A percentile compares a stretch with the other conserved stretches of the same genome.
Conservation (phyloP, 1,140 invertebrate genomes). For the Calycopis cecrops region DNA sequence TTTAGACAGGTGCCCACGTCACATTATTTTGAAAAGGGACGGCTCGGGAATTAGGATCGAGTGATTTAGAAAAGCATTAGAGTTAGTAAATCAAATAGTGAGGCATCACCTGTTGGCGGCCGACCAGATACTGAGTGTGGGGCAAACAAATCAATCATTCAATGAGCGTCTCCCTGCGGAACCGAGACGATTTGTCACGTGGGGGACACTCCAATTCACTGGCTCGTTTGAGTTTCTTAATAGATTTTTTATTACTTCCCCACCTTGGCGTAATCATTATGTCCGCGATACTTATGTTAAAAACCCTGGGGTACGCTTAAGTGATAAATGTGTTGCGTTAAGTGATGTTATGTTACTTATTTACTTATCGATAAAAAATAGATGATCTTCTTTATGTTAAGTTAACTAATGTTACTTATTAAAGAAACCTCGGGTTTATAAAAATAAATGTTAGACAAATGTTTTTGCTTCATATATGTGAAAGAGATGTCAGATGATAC, state of each 20-base stretch:
- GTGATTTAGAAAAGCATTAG: constrained; percentile 63
- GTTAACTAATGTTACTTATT: too few species aligned
- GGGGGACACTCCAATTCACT: constrained; percentile 25
- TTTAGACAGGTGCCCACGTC: constrained; percentile 46
- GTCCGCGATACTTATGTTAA: constrained; percentile 1
- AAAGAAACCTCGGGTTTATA: too few species aligned
- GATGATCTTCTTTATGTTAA: too few species aligned
- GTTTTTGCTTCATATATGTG: too few species aligned
- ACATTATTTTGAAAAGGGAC: constrained; percentile 65
- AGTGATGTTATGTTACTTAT: too few species aligned
- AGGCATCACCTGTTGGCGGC: constrained; percentile 55
- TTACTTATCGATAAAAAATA: too few species aligned
- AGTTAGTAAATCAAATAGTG: constrained; percentile 65
- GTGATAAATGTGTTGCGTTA: not conserved
- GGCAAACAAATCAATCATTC: constrained; percentile 65
- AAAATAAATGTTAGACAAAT: too few species aligned
- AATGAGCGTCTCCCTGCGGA: constrained; percentile 44
- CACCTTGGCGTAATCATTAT: not conserved
- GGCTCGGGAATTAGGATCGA: constrained; percentile 50
- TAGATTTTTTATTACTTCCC: constrained; percentile 20
- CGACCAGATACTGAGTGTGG: constrained; percentile 29
- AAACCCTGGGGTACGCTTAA: not conserved
- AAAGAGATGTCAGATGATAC: too few species aligned
- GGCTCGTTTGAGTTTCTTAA: constrained; percentile 24
- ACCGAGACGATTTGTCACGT: constrained; percentile 51